These are phyloP conservation scores for Carcina quercana DNA, from an alignment of 2,888 invertebrate species.

Conservation along the genomic window DNA sequence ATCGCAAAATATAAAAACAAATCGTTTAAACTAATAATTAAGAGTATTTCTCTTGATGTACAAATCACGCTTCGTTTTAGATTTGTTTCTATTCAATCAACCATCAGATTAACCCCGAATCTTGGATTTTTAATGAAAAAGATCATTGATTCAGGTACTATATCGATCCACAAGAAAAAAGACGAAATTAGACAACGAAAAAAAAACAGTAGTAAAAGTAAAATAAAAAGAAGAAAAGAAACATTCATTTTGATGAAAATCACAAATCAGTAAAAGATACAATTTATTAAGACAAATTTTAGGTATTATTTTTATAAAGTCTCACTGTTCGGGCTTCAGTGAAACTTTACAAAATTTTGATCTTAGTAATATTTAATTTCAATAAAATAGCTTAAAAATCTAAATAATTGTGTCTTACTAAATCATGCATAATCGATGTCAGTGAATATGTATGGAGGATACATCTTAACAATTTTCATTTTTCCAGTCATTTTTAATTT, in stretches of 20 bases:
- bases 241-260: background rate
- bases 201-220: constrained; percentile 11
- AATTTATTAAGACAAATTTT: constrained; percentile 19
- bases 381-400: constrained; percentile 14
- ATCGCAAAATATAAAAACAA: too few species aligned
- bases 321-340: constrained; percentile 51
- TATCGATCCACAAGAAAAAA: constrained; percentile 22
- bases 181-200: too few species aligned
- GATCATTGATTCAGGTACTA: constrained; percentile 56
- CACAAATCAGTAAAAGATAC: constrained; percentile 21
- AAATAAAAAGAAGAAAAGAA: constrained; percentile 1
- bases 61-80: too few species aligned
- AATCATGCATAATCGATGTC: constrained; percentile 19
- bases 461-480: too few species aligned
- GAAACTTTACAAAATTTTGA: constrained; percentile 23
- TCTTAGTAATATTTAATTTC: too few species aligned
- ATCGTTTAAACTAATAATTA: too few species aligned
- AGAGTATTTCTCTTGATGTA: too few species aligned
- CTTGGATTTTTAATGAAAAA: constrained; percentile 60
- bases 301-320: constrained; percentile 20
- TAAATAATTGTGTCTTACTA: constrained; percentile 24
- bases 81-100: too few species aligned
- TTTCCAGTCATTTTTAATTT: too few species aligned
- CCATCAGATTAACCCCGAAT: constrained; percentile 34
- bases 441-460: too few species aligned